phyloP scores from a whole-genome alignment of 2,113 vertebrate species.

The Petroica traversi region DNA sequence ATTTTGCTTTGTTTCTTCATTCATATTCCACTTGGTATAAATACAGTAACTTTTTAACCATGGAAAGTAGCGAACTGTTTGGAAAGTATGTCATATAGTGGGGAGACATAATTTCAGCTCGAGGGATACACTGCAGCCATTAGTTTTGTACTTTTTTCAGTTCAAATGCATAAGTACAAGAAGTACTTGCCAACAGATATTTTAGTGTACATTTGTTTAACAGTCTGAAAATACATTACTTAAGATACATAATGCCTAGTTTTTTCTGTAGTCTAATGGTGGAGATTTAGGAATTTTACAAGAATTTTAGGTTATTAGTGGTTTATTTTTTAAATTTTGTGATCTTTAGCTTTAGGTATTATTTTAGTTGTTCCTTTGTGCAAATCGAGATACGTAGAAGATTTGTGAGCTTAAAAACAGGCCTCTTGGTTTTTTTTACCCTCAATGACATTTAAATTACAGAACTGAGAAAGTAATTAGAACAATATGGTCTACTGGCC shows the following conservation, averaged over 20 bases:
- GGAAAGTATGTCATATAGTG: not conserved
- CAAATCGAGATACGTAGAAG: not conserved
- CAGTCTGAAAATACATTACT: not conserved
- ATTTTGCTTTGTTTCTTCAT: constrained; percentile 7
- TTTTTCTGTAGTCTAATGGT: not conserved
- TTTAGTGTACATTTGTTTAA: not conserved
- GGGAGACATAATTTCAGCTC: not conserved
- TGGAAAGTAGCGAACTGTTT: not conserved
- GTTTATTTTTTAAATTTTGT: not conserved
- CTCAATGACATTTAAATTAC: not conserved
- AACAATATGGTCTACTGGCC: not conserved
- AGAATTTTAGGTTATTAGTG: not conserved
- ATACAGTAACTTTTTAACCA: not conserved
- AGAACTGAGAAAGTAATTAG: not conserved
- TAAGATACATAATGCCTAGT: not conserved
- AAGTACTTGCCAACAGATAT: not conserved
- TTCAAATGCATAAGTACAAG: not conserved
- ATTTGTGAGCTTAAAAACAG: not conserved
- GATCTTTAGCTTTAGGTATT: not conserved
- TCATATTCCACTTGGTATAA: constrained; percentile 14
- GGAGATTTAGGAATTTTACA: not conserved
- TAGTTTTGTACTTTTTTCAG: not conserved
- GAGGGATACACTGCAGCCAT: not conserved
- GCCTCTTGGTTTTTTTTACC: not conserved
- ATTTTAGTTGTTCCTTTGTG: not conserved